Evolutionary conservation across 2,888 invertebrate species (phyloP).

Genomic region (Eristalis tenax): DNA sequence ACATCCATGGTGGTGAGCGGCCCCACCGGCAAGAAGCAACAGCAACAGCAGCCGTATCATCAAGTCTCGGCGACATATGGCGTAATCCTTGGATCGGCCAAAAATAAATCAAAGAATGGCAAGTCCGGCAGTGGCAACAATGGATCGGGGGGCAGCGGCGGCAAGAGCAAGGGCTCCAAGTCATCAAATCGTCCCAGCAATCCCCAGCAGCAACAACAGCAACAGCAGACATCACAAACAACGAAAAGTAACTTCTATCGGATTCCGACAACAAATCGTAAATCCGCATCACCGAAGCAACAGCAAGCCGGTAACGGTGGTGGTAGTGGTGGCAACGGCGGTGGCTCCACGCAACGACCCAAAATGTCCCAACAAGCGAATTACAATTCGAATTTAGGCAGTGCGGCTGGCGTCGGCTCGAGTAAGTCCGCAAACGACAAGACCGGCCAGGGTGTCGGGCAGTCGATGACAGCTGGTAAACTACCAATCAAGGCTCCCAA

Average conservation of each 20-base stretch:
- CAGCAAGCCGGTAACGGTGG: background rate
- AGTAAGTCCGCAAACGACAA: slow-evolving; percentile 64
- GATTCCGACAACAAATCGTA: slow-evolving; percentile 75
- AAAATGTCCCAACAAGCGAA: slow-evolving; percentile 66
- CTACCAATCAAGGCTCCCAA: slow-evolving; percentile 79
- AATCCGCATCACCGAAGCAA: slow-evolving; percentile 59
- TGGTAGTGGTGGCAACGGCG: background rate
- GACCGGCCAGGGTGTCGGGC: slow-evolving; percentile 63
- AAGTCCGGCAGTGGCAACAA: slow-evolving; percentile 55
- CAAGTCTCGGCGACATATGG: slow-evolving; percentile 79
- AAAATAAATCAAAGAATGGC: slow-evolving; percentile 73
- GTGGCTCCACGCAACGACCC: slow-evolving; percentile 58
- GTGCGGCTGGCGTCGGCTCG: slow-evolving; percentile 13
- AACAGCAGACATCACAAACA: slow-evolving; percentile 36
- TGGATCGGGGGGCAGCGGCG: slow-evolving; percentile 62
- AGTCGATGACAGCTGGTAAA: slow-evolving; percentile 74
- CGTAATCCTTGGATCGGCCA: slow-evolving; percentile 75
- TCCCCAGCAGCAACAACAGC: slow-evolving; percentile 52
- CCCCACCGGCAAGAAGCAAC: slow-evolving; percentile 53
- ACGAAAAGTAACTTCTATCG: slow-evolving; percentile 79
- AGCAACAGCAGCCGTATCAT: slow-evolving; percentile 77
- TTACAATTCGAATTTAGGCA: slow-evolving; percentile 57
- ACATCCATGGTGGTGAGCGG: slow-evolving; percentile 56
- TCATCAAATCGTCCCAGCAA: slow-evolving; percentile 72
- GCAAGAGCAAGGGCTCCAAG: slow-evolving; percentile 73